These are phyloP conservation scores for Rostratula benghalensis DNA, from an alignment of 2,113 vertebrate species.

Conservation along the genomic window DNA sequence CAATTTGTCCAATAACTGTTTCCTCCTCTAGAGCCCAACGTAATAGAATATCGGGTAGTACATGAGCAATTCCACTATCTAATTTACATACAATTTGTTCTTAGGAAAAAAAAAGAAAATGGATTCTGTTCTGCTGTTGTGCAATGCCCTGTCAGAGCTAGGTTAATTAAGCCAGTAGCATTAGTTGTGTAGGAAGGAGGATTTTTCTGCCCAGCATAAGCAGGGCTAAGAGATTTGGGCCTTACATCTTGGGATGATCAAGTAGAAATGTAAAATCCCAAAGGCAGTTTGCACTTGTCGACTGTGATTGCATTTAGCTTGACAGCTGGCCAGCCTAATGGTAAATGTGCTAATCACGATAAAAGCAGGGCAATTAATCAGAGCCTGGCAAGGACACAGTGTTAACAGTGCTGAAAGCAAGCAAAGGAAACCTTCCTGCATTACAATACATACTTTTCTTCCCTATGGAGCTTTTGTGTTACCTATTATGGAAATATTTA, in stretches of 20 bases:
- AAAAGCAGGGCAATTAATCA: conserved; percentile 38
- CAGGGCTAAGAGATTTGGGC: neutral
- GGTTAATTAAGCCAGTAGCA: neutral
- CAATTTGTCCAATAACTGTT: neutral
- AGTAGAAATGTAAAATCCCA: neutral
- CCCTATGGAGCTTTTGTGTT: neutral
- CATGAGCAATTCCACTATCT: neutral
- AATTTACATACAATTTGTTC: neutral
- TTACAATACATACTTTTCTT: neutral
- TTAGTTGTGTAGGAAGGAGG: neutral
- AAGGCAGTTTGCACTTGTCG: neutral
- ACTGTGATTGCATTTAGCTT: neutral
- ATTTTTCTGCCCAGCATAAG: neutral
- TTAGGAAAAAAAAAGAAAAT: neutral
- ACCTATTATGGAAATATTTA: conserved; percentile 56
- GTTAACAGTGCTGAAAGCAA: neutral
- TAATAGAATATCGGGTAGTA: neutral
- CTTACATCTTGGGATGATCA: neutral
- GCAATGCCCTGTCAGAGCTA: neutral
- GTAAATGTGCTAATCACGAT: neutral
- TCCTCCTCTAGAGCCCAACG: neutral
- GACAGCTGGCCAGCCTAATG: conserved; percentile 3
- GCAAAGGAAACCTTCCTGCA: neutral
- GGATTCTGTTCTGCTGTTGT: neutral
- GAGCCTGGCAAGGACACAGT: neutral